Evolutionary conservation across 1,140 invertebrate genomes (phyloP), one percentile per base, ranked within the genome.

Genomic region (Adoxophyes honmai): DNA sequence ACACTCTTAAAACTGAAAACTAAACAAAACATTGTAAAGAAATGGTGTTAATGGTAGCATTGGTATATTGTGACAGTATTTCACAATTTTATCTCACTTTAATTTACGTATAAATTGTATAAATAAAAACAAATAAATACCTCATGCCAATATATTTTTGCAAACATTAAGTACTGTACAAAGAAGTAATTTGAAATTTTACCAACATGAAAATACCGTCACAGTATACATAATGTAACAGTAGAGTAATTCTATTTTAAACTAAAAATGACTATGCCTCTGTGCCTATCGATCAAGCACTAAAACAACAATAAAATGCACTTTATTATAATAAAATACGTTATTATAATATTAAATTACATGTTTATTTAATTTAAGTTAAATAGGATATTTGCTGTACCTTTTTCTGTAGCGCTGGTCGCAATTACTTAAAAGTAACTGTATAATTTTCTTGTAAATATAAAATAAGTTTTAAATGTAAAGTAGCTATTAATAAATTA

Each of bases 281-380:
- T 62, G 81, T 85, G 81, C 81, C 81, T 85, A 66, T 75, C 61
- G 52, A 66, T 69, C 62, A 60, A 78, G 74, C 76, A 79, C 78
- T 68, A 54, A 73, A 64, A 67, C 63, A 59, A 69, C 60, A 68
- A 71, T 68, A 66, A 62, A 70, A 70, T 73, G 78, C 76, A 84
- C 76, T 73, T 73, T 65, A 70, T n/a, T 69, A 62, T 54, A 59
- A 62, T 55, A 2, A 15, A 53, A 42, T n/a, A 52, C 21, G 21
- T n/a, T 34, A n/a, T 39, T 28, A 37, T 37, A 13, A 16, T 34
- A 36, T 34, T 53, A 28, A 18, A 34, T 53, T 53, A 53, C 7
- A n/a, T 44, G 0, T 44, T 28, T 48, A n/a, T 33, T 15, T n/a
- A 21, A 11, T 11, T 48, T 48, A 10, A 48, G 7, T 42, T 39